Percentiles rank a stretch among this genome's conserved stretches.
Conservation (phyloP, 1,140 invertebrate species). For the Solen grandis region DNA sequence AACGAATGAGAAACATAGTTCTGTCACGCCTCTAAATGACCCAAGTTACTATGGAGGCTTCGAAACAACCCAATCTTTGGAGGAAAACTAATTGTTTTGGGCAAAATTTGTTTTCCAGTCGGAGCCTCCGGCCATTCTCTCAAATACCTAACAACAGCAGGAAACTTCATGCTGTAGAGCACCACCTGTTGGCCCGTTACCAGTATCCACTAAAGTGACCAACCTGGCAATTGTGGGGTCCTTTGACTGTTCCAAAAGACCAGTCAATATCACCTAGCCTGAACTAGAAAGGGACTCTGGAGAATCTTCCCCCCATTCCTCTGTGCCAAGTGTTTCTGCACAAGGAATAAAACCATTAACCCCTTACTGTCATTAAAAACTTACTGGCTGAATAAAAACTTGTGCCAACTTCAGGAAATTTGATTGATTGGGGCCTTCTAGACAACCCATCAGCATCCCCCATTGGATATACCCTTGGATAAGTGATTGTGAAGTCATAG, state of each 20-base stretch:
- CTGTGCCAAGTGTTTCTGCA: not conserved
- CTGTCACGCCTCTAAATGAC: slow-evolving; percentile 15
- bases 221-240: no score
- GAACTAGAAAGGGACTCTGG: not conserved
- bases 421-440: not conserved
- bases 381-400: not conserved
- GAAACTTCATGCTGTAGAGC: not conserved
- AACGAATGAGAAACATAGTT: not conserved
- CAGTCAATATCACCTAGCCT: not conserved
- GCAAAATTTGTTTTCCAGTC: not conserved
- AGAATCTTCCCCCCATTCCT: not conserved
- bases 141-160: not conserved
- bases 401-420: not conserved
- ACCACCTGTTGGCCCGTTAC: no score
- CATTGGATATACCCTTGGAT: slow-evolving; percentile 24
- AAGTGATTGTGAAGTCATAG: slow-evolving; percentile 32
- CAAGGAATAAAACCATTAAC: not conserved
- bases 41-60: slow-evolving; percentile 29
- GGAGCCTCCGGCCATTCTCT: not conserved
- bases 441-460: slow-evolving; percentile 31
- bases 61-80: not conserved
- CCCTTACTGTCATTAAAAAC: no score
- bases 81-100: not conserved
- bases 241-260: no score
- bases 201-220: no score